Conservation (phyloP, 2,797 vertebrate species). For the Phoebastria nigripes region DNA sequence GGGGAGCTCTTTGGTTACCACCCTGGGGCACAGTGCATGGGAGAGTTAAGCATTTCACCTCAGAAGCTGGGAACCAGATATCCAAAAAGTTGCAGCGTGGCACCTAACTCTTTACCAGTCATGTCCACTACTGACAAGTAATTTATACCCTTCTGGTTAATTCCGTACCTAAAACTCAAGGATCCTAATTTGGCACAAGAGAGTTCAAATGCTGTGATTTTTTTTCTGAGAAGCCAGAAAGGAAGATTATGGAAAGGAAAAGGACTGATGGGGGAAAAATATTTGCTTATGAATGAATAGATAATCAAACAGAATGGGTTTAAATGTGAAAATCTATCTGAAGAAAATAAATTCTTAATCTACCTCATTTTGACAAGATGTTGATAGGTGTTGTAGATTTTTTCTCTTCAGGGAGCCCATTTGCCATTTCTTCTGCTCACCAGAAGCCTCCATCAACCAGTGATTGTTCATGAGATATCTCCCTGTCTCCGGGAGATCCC, state of each 20-base stretch:
- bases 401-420: not conserved
- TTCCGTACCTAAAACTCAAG: not conserved
- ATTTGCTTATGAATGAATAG: not conserved
- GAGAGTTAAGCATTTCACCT: not conserved
- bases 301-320: not conserved
- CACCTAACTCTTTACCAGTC: not conserved
- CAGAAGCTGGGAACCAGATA: not conserved
- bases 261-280: rapidly evolving
- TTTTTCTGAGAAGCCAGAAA: not conserved
- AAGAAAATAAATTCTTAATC: not conserved
- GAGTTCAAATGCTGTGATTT: not conserved
- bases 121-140: not conserved
- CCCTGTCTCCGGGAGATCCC: not conserved
- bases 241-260: not conserved
- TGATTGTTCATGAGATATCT: not conserved
- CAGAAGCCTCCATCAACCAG: not conserved
- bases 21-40: not conserved
- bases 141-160: not conserved
- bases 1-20: not conserved
- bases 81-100: not conserved
- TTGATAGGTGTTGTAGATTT: not conserved
- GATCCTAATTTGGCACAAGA: not conserved
- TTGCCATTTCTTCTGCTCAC: not conserved
- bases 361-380: not conserved
- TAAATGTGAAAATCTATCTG: not conserved